Base-by-base conservation (phyloP, 2,797 vertebrate species). In the Sebastes matsubarae region DNA sequence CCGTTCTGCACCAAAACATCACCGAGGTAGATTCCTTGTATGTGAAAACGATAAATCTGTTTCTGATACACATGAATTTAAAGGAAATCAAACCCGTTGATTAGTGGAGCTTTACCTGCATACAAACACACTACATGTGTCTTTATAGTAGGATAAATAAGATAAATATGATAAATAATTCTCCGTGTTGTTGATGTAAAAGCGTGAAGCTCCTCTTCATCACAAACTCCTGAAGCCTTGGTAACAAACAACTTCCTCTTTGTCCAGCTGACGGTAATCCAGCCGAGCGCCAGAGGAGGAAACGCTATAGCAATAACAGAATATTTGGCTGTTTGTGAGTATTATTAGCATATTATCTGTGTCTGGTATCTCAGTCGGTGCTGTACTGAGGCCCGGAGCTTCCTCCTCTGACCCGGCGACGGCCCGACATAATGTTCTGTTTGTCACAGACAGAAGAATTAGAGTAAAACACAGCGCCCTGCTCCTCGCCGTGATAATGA, bases 401-500 rank as follows among this genome's bases (percentile, higher is more conserved):
- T 36, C 36, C 1, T 42, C 72, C 27, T 29, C 16, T 76, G 87
- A 87, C 75, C 78, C 75, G 16, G n/a, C 2, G n/a, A 24, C 34
- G 75, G 64, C 84, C 87, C 29, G 20, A 58, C 71, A 72, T 14
- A 3, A 68, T 71, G 79, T 72, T 29, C 32, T 25, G 66, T 80
- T 77, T 59, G 75, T 83, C 79, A 78, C 79, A 66, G 82, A 74
- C 77, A 81, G 77, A 55, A 58, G 61, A 80, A 77, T 84, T 57
- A 71, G 73, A 81, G 73, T 84, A 36, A 57, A 81, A 82, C 76
- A 82, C 30, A 25, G 72, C 50, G 13, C 60, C 67, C 18, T 20
- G 60, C 6, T 79, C 75, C 24, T 57, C 75, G 6, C 60, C 58
- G 27, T 61, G 72, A 83, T 85, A 71, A 81, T 75, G 68, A 77